Conservation (phyloP, 2,888 invertebrate genomes). For the Macaria liturata region DNA sequence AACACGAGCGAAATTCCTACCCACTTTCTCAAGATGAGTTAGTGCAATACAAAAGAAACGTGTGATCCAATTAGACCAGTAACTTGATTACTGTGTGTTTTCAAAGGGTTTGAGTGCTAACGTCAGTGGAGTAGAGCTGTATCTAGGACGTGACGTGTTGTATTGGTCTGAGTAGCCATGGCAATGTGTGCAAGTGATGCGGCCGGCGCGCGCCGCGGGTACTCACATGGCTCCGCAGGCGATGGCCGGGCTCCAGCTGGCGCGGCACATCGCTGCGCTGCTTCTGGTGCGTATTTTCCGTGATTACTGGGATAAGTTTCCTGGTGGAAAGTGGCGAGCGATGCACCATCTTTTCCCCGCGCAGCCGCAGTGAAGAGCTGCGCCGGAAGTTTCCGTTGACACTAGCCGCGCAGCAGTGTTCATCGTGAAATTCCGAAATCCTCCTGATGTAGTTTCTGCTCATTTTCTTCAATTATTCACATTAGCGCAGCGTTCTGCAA, state of each 20-base stretch:
- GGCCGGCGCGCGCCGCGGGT: conserved; percentile 4
- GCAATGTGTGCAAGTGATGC: conserved; percentile 34
- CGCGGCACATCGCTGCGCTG: conserved; percentile 74
- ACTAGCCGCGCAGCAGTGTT: conserved; percentile 79
- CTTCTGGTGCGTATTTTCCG: conserved; percentile 82
- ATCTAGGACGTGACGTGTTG: conserved; percentile 22
- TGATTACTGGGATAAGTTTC: conserved; percentile 84
- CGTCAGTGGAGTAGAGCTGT: conserved; percentile 2
- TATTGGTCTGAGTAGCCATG: conserved; percentile 47
- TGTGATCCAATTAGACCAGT: conserved; percentile 11
- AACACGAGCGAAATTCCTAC: conserved; percentile 6
- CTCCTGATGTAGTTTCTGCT: conserved; percentile 71
- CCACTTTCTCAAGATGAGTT: conserved; percentile 1
- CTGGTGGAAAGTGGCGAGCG: conserved; percentile 79
- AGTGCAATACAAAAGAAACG: conserved; percentile 18
- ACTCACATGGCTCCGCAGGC: conserved; percentile 84
- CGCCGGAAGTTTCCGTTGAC: conserved; percentile 84
- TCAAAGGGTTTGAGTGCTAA: conserved; percentile 1
- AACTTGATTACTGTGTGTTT: conserved; percentile 10
- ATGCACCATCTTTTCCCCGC: conserved; percentile 84
- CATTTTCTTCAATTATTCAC: conserved; percentile 73
- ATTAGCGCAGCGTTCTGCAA: conserved; percentile 68
- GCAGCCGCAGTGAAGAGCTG: conserved; percentile 87
- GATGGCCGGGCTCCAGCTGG: conserved; percentile 72
- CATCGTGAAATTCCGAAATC: conserved; percentile 74